A percentile compares a stretch with the other conserved stretches of the same genome.
Conservation (phyloP, 1,140 invertebrate species). For the Drosophila sechellia region DNA sequence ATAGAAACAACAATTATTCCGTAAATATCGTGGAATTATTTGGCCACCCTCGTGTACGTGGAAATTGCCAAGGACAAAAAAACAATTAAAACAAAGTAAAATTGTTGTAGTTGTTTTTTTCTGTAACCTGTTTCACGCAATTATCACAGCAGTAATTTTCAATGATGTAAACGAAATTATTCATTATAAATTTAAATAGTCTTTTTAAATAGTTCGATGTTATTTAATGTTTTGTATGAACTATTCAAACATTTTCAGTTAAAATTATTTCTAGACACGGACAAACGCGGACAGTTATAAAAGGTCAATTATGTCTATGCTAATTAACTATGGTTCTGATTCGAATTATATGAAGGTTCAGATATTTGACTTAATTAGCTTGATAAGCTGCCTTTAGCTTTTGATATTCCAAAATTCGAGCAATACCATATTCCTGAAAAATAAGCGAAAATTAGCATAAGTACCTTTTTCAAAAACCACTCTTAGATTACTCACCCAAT, state of each 20-base stretch:
- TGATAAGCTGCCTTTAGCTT: slow-evolving; percentile 53
- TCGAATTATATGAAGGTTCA: slow-evolving; percentile 63
- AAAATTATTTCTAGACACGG: slow-evolving; percentile 1
- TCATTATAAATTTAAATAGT: slow-evolving; percentile 39
- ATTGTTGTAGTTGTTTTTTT: slow-evolving; percentile 31
- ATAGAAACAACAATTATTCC: slow-evolving; percentile 22
- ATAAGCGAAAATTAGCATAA: not conserved
- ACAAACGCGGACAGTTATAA: slow-evolving; percentile 2
- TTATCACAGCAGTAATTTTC: slow-evolving; percentile 69
- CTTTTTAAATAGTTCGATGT: slow-evolving; percentile 33
- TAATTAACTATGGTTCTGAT: slow-evolving; percentile 70
- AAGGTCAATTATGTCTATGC: slow-evolving; percentile 40
- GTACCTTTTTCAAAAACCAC: not conserved
- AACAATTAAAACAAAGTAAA: slow-evolving; percentile 23
- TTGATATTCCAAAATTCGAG: slow-evolving; percentile 73
- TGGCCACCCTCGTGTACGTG: no score
- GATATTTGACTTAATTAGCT: slow-evolving; percentile 43
- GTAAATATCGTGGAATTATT: no score
- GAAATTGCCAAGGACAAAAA: no score
- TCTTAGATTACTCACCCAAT: slow-evolving; percentile 90
- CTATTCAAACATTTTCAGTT: slow-evolving; percentile 11
- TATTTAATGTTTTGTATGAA: slow-evolving; percentile 17
- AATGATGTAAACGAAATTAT: slow-evolving; percentile 31
- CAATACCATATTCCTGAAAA: slow-evolving; percentile 67
- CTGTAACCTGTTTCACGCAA: slow-evolving; percentile 46